Evolutionary conservation across 1,140 invertebrate species (phyloP), one percentile per base, ranked within the genome.

Genomic region (Stenopsyche tienmushanensis): DNA sequence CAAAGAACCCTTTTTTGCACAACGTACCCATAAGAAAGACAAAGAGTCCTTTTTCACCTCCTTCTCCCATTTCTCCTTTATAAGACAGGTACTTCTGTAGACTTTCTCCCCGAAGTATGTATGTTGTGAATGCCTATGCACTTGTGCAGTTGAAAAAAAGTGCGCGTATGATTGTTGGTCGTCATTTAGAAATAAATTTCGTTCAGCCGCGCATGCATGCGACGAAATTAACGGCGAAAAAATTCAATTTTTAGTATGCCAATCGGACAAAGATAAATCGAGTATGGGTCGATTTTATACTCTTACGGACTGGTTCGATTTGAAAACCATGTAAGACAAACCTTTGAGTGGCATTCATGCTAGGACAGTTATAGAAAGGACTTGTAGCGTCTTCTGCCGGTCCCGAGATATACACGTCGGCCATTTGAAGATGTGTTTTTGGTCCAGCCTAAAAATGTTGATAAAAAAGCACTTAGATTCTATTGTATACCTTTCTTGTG

Each of bases 11-110:
- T 67, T 70, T 69, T 63, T 64, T 58, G 20, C 55, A 44, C 47
- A 24, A 59, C n/a, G 47, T 60, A 52, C 65, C 34, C 62, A 58
- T 64, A 70, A 66, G 62, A 66, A 70, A 70, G 68, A 70, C 68
- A 70, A 70, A 70, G 68, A 67, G 64, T 66, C 68, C 68, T 70
- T 70, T 66, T 60, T 64, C 64, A 47, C 59, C 65, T 67, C 65
- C 59, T 67, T 62, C 58, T 63, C 42, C 67, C 57, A 47, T 52
- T 65, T 53, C 64, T 66, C 57, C 39, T 66, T 70, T 66, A 66
- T 62, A 63, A 63, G 67, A 66, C 67, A 66, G 64, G 67, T 70
- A 70, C 67, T 55, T 42, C 20, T 52, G 54, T 58, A 70, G 64
- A 65, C 64, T 54, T 69, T 65, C 63, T 64, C 63, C 55, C 62